Evolutionary conservation across 2,888 invertebrate species (phyloP).

Genomic region (Drosophila suboccidentalis): DNA sequence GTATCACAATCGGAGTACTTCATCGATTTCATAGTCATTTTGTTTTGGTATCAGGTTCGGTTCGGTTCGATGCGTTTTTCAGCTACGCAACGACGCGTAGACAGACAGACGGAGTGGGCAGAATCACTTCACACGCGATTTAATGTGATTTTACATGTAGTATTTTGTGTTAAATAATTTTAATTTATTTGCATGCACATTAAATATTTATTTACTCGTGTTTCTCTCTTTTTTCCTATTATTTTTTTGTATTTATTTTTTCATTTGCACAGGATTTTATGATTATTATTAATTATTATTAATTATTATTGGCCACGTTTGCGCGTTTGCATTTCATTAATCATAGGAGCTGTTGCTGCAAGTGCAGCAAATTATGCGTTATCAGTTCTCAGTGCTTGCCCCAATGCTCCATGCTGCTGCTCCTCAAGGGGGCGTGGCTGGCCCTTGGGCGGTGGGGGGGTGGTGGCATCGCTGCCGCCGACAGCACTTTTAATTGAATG

Average conservation of each 20-base stretch:
- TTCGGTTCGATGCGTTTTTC: conserved; percentile 1
- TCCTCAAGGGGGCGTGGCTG: conserved; percentile 33
- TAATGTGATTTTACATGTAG: conserved; percentile 21
- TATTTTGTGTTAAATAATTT: conserved; percentile 36
- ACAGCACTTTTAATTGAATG: conserved; percentile 64
- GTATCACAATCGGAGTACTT: conserved; percentile 86
- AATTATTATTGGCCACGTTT: conserved; percentile 68
- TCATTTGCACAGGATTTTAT: conserved; percentile 33
- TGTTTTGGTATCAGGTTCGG: conserved; percentile 68
- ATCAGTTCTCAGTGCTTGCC: conserved; percentile 38
- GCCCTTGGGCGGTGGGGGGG: conserved; percentile 55
- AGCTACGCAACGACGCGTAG: conserved; percentile 1
- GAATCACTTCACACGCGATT: conserved; percentile 25
- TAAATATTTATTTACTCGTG: conserved; percentile 26
- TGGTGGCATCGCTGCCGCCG: conserved; percentile 72
- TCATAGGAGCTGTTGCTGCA: conserved; percentile 32
- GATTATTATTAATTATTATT: conserved; percentile 59
- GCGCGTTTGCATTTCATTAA: conserved; percentile 65
- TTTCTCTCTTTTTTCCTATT: conserved; percentile 1
- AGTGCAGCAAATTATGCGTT: conserved; percentile 49
- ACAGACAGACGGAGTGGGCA: neutral
- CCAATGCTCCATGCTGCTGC: conserved; percentile 32
- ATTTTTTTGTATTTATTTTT: conserved; percentile 20
- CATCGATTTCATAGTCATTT: conserved; percentile 86
- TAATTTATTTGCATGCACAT: conserved; percentile 47